A percentile compares a stretch with the other conserved stretches of the same genome.
Evolutionary conservation across 2,888 invertebrate genomes (phyloP).

Genomic region (Pseudococcus longispinus): DNA sequence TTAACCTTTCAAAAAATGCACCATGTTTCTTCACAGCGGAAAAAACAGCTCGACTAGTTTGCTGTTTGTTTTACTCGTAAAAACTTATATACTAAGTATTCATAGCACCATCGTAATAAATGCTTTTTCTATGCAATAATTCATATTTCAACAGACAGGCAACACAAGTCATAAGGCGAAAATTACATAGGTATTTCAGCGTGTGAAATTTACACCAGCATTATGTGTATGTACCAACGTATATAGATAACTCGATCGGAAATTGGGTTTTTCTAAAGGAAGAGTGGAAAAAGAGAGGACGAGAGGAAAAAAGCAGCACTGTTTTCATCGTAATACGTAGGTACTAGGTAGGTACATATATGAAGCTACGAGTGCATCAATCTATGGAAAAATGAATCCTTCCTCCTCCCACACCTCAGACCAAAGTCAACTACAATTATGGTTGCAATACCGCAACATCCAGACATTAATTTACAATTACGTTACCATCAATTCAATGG

Average conservation of each 20-base stretch:
- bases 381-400: not conserved
- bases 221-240: too few relatives aligned
- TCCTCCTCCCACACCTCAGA: not conserved
- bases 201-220: not conserved
- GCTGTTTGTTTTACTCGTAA: not conserved
- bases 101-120: not conserved
- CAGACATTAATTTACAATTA: constrained; percentile 4
- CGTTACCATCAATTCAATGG: not conserved
- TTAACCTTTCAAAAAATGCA: not conserved
- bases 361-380: not conserved
- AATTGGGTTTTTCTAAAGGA: not conserved
- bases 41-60: not conserved
- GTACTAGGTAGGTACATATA: too few relatives aligned
- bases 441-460: not conserved
- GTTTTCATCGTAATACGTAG: not conserved
- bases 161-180: not conserved
- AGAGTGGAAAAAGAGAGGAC: not conserved
- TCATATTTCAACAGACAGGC: not conserved
- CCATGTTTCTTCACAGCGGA: not conserved
- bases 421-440: not conserved
- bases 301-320: not conserved
- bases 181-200: not conserved
- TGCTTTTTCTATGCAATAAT: not conserved
- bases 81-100: not conserved
- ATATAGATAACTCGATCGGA: not conserved